Percentiles rank a stretch among this genome's conserved stretches.
Conservation (phyloP, 2,888 invertebrate species). For the Phlogophora meticulosa region DNA sequence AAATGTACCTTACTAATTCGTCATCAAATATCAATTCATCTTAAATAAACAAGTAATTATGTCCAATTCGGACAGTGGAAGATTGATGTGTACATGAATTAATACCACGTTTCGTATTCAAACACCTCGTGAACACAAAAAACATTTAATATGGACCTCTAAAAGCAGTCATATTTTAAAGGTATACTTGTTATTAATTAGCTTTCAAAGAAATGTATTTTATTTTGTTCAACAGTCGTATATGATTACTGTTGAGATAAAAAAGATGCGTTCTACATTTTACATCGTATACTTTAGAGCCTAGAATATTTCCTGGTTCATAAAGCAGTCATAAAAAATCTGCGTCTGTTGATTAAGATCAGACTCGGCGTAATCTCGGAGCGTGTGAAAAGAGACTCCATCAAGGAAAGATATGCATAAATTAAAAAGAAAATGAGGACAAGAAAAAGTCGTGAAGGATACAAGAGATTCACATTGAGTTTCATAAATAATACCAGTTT, state of each 20-base stretch:
- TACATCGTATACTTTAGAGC: constrained; percentile 56
- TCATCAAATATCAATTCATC: constrained; percentile 78
- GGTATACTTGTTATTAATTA: constrained; percentile 58
- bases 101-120: constrained; percentile 63
- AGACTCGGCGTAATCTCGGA: constrained; percentile 68
- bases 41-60: constrained; percentile 79
- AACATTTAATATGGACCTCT: constrained; percentile 49
- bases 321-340: constrained; percentile 77
- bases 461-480: constrained; percentile 46
- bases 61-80: constrained; percentile 70
- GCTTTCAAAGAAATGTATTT: constrained; percentile 55
- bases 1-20: constrained; percentile 39
- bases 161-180: constrained; percentile 52
- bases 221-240: constrained; percentile 58
- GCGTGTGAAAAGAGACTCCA: constrained; percentile 84
- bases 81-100: constrained; percentile 81
- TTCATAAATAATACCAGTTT: constrained; percentile 70
- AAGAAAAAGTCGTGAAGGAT: constrained; percentile 66
- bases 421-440: constrained; percentile 67
- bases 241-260: constrained; percentile 64
- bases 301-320: constrained; percentile 79
- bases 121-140: constrained; percentile 62
- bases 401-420: constrained; percentile 74
- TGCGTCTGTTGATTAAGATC: constrained; percentile 79
- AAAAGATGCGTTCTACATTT: constrained; percentile 68